Base-by-base conservation (phyloP, 1,140 invertebrate species). In the Magallana angulata region DNA sequence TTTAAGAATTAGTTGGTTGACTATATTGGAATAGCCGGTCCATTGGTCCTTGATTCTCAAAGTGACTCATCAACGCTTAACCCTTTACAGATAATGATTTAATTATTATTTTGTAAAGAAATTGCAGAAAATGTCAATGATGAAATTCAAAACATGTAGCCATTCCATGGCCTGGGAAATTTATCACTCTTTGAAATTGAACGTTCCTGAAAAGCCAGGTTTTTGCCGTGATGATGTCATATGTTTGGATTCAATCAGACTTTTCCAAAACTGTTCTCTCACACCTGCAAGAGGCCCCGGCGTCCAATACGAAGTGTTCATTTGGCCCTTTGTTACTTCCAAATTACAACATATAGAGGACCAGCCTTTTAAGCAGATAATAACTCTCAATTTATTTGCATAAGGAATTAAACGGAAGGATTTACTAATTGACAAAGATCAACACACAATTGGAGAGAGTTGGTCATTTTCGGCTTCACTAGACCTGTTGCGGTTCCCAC, bases 351-450 rank as follows among this genome's bases (percentile, higher is more conserved):
- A 76, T 30, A 76, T 4, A 76, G 68, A 76, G 24, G 24, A 76
- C 68, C 68, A 76, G 36, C 68, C 68, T 76, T 48, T 76, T 76
- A 76, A 58, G 82, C 60, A 59, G 59, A 84, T 84, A 84, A 84
- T 84, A 58, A 62, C 57, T 58, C 30, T 62, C 58, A 36, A 60
- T 60, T 60, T 84, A 62, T 84, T 84, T 84, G 57, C 82, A 84
- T 62, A 60, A 60, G 57, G 82, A 84, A 84, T 84, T 59, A 84
- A 84, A 84, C 82, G 82, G 82, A 84, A 60, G 59, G 82, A 84
- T 84, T 84, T 84, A 60, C 82, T 84, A 84, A 84, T 84, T 60
- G 57, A 84, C 56, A 84, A 84, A 84, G 82, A 84, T 62, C 57
- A 36, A 59, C 57, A 84, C 59, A 84, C 59, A 84, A 84, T 60